Evolutionary conservation across 2,888 invertebrate genomes (phyloP).

Genomic region (Trichopria drosophilae): DNA sequence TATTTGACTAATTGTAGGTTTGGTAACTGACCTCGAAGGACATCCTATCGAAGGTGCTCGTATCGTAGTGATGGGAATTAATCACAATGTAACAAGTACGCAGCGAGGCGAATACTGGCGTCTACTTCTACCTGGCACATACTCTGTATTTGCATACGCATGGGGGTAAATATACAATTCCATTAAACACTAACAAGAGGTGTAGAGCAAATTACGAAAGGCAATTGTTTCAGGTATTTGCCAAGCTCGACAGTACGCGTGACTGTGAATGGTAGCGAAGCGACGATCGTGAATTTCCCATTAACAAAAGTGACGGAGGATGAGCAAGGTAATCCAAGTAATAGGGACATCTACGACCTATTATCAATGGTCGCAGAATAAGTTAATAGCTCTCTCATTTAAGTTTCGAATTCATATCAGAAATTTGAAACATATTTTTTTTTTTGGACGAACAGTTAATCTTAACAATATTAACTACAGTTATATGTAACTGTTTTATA

Average conservation of each 20-base stretch:
- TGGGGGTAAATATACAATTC: slow-evolving; percentile 71
- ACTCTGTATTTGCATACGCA: slow-evolving; percentile 73
- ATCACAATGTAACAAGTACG: slow-evolving; percentile 79
- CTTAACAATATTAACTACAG: too few relatives aligned
- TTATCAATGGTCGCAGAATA: too few relatives aligned
- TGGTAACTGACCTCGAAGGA: slow-evolving; percentile 68
- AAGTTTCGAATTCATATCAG: too few relatives aligned
- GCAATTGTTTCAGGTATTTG: slow-evolving; percentile 61
- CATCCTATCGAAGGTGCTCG: slow-evolving; percentile 73
- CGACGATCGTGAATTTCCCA: slow-evolving; percentile 59
- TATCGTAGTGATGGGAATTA: slow-evolving; percentile 75
- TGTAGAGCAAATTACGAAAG: slow-evolving; percentile 19
- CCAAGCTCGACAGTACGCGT: slow-evolving; percentile 58
- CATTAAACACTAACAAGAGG: neutral
- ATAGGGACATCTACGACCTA: too few relatives aligned
- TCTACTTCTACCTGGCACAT: slow-evolving; percentile 83
- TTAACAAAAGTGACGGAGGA: slow-evolving; percentile 45
- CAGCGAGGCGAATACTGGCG: slow-evolving; percentile 92
- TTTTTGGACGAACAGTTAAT: too few relatives aligned
- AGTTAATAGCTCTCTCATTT: too few relatives aligned
- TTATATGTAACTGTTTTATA: too few relatives aligned
- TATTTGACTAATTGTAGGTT: slow-evolving; percentile 59
- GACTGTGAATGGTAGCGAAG: slow-evolving; percentile 53
- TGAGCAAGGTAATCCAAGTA: slow-evolving; percentile 56
- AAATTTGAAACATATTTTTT: too few relatives aligned